phyloP scores from a whole-genome alignment of 2,113 vertebrate genomes.

The Panthera leo region DNA sequence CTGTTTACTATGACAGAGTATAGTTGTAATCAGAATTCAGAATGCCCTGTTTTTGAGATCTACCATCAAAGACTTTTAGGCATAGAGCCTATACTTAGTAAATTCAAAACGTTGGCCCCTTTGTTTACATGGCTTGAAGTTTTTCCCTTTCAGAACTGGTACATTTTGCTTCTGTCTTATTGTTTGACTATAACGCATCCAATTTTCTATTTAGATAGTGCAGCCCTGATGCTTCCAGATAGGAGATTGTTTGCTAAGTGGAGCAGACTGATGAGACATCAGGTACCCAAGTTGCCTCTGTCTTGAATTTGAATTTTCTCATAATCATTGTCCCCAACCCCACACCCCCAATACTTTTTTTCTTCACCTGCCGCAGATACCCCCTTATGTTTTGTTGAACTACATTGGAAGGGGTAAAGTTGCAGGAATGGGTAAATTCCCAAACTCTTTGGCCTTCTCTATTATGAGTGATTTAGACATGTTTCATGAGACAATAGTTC shows the following conservation, averaged over 20 bases:
- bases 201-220: background rate
- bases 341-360: background rate
- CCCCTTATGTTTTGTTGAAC: background rate
- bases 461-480: background rate
- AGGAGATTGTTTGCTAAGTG: background rate
- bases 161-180: background rate
- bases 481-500: background rate
- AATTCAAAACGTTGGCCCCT: background rate
- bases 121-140: background rate
- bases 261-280: background rate
- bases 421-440: background rate
- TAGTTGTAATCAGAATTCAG: background rate
- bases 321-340: background rate
- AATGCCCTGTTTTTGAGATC: background rate
- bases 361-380: background rate
- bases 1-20: background rate
- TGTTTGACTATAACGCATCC: background rate
- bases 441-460: background rate
- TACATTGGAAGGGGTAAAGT: background rate
- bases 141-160: background rate
- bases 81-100: background rate
- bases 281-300: background rate
- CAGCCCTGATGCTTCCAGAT: background rate
- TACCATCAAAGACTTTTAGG: background rate
- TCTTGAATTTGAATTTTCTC: constrained; percentile 34